Conservation (phyloP, 2,797 vertebrate genomes). For the Lepus oiostolus region DNA sequence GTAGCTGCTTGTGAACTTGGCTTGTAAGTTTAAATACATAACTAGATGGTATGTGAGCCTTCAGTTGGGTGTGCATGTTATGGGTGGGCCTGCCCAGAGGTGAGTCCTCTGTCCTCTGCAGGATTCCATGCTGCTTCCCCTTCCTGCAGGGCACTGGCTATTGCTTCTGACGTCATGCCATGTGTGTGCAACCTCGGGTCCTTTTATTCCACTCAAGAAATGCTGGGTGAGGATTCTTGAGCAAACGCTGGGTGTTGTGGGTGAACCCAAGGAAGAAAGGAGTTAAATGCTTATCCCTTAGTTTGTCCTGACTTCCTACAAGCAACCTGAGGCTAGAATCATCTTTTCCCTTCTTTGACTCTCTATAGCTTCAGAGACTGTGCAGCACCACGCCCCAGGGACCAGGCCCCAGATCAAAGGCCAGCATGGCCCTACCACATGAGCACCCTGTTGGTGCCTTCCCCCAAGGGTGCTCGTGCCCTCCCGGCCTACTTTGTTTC, state of each 20-base stretch:
- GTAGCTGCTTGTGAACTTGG: not conserved
- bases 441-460: not conserved
- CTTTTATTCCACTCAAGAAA: not conserved
- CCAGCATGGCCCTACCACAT: no score
- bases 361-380: not conserved
- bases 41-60: no score
- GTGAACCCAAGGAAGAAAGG: not conserved
- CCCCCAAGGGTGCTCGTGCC: not conserved
- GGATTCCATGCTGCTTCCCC: not conserved
- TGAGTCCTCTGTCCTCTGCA: not conserved
- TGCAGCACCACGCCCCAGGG: not conserved
- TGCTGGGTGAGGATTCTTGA: not conserved
- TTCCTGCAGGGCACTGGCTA: not conserved
- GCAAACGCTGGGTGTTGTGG: not conserved
- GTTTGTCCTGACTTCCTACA: not conserved
- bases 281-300: not conserved
- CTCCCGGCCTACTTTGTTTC: not conserved
- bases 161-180: not conserved
- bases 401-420: no score
- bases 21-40: not conserved
- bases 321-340: not conserved
- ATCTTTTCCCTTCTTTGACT: not conserved
- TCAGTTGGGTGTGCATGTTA: no score
- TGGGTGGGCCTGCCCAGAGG: no score
- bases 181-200: not conserved